Base-by-base conservation (phyloP, 2,113 vertebrate genomes). In the Triplophysa rosa region DNA sequence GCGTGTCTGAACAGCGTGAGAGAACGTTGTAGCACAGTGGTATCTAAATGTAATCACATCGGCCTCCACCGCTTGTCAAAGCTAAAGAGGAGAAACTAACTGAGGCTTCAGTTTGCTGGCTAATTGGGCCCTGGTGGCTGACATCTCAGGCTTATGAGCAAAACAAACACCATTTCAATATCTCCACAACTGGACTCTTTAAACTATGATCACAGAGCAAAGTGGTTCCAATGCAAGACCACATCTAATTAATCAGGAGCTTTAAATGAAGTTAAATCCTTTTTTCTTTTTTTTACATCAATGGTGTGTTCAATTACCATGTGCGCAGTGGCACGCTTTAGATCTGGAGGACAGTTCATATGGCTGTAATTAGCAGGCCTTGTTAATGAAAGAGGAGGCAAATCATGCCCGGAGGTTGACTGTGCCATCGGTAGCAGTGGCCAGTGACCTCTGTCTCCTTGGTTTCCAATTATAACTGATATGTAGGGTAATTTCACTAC, bases 81-180 rank as follows among this genome's bases (percentile, higher is more conserved):
- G 88, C 86, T 80, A 76, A 79, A 86, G 80, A 59, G 82, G 78
- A 77, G 86, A 86, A 78, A 81, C 86, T 88, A 90, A 88, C 87
- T 82, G 40, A 90, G 84, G 87, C 89, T 89, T 92, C 89, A 90
- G 89, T 88, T 77, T 85, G 81, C 82, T 17, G 83, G 88, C 88
- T 93, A 93, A 93, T 93, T 93, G 91, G 91, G 86, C 91, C 90
- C 90, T 84, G 80, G 91, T 89, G 90, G 90, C 89, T 89, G 89
- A 92, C 90, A 91, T 80, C 62, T 86, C 87, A 77, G 85, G 87
- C 84, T 89, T 85, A 85, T 89, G 86, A 91, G 91, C 92, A 92
- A 93, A 93, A 93, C 92, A 93, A 93, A 92, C 91, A 89, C 85
- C 88, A 85, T 90, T 89, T 87, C 87, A 90, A 86, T 86, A 88